Evolutionary conservation across 2,888 invertebrate genomes (phyloP).

Genomic region (Polydrusus cervinus): DNA sequence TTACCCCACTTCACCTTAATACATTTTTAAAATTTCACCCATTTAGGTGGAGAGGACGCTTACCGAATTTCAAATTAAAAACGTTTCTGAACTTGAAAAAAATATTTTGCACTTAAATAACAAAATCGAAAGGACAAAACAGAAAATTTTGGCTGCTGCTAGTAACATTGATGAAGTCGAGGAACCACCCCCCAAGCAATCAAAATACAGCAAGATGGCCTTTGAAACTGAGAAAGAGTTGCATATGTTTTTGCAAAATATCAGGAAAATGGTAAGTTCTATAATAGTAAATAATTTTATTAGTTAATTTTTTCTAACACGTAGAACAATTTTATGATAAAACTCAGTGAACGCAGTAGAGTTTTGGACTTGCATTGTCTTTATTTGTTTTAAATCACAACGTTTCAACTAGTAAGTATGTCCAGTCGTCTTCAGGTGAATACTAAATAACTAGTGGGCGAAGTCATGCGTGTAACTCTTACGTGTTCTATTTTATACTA

Average conservation of each 20-base stretch:
- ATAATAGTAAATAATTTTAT: neutral
- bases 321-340: too few species aligned
- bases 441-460: too few species aligned
- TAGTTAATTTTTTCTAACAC: too few species aligned
- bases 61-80: conserved; percentile 83
- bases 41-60: conserved; percentile 74
- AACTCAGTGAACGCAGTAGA: too few species aligned
- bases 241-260: conserved; percentile 74
- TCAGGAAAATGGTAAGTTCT: conserved; percentile 76
- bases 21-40: too few species aligned
- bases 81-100: conserved; percentile 86
- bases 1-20: too few species aligned
- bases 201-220: conserved; percentile 70
- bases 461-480: too few species aligned
- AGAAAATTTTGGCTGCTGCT: conserved; percentile 82
- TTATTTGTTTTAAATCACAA: too few species aligned
- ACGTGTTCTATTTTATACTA: too few species aligned
- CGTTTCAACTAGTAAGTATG: too few species aligned
- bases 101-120: conserved; percentile 79
- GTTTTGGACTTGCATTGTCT: too few species aligned
- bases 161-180: conserved; percentile 73
- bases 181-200: conserved; percentile 69
- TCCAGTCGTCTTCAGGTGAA: too few species aligned
- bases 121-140: conserved; percentile 84
- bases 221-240: conserved; percentile 69